Conservation (phyloP, 2,113 vertebrate genomes). For the Tragelaphus scriptus region DNA sequence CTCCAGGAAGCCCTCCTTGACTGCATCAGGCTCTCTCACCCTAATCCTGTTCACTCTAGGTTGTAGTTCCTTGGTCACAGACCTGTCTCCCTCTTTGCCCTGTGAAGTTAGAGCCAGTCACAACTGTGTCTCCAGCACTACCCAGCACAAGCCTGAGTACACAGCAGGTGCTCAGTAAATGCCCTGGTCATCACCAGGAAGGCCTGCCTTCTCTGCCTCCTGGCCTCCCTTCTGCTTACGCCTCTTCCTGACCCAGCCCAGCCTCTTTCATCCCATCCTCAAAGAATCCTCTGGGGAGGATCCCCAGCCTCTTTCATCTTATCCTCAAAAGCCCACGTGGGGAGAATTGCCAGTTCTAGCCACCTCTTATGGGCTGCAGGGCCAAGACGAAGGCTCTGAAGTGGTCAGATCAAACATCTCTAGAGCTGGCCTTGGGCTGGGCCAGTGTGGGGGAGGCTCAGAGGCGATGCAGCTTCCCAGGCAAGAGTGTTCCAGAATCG, state of each 20-base stretch:
- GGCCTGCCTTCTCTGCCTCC: neutral
- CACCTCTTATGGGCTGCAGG: neutral
- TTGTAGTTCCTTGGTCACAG: neutral
- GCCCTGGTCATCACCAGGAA: neutral
- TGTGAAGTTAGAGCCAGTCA: too few relatives aligned
- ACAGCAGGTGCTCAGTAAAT: neutral
- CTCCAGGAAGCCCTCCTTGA: neutral
- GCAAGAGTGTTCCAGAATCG: fast-evolving
- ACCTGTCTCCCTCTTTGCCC: neutral
- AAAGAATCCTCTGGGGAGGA: neutral
- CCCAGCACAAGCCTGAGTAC: neutral
- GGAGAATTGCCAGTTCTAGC: neutral
- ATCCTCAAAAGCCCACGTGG: neutral
- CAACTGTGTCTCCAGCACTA: neutral
- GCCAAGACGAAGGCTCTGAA: neutral
- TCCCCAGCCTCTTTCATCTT: neutral
- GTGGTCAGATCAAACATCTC: constrained; percentile 17
- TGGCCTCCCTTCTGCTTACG: neutral
- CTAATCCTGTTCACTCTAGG: neutral
- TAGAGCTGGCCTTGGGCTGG: neutral
- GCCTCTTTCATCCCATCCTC: neutral
- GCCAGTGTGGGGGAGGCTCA: fast-evolving
- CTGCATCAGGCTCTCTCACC: neutral
- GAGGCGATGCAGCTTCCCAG: neutral
- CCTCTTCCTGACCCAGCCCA: neutral